These are phyloP conservation scores for Euwallacea similis DNA, from an alignment of 1,140 invertebrate genomes.

Conservation along the genomic window DNA sequence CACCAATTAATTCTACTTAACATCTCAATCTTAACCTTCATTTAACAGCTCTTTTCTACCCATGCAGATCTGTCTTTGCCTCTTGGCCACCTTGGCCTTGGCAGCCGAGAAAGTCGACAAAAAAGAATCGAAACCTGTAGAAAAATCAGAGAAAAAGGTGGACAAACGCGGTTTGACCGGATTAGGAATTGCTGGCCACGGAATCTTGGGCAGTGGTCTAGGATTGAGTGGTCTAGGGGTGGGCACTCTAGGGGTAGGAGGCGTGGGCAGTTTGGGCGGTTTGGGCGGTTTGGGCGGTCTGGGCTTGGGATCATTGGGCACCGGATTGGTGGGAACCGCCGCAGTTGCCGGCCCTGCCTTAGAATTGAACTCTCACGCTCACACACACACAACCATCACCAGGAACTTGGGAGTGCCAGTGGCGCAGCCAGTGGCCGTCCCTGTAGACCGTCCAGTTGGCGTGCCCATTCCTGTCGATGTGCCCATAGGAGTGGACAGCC, in stretches of 20 bases:
- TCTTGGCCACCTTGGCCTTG: constrained; percentile 40
- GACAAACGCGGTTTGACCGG: constrained; percentile 49
- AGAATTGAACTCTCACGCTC: constrained; percentile 40
- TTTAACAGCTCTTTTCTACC: background rate
- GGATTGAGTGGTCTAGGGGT: constrained; percentile 30
- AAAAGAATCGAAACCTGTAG: constrained; percentile 34
- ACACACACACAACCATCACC: constrained; percentile 49
- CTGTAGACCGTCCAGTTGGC: constrained; percentile 45
- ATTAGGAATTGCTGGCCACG: constrained; percentile 43
- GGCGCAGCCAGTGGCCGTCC: constrained; percentile 40
- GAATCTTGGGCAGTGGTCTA: constrained; percentile 28
- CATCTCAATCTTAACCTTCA: background rate
- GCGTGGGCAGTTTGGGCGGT: constrained; percentile 29
- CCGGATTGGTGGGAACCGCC: constrained; percentile 8
- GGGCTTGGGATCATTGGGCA: constrained; percentile 18
- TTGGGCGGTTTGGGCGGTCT: constrained; percentile 23
- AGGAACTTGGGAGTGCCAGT: constrained; percentile 45
- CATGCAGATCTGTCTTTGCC: constrained; percentile 40
- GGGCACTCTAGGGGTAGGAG: constrained; percentile 25
- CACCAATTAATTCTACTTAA: background rate
- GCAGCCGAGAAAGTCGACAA: constrained; percentile 38
- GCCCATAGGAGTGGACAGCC: constrained; percentile 40
- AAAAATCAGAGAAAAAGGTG: constrained; percentile 36
- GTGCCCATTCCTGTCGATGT: constrained; percentile 42
- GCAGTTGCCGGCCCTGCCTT: constrained; percentile 17